Percentiles rank a stretch among this genome's conserved stretches.
phyloP scores from a whole-genome alignment of 2,888 invertebrate species.

The Ganaspis brasiliensis region DNA sequence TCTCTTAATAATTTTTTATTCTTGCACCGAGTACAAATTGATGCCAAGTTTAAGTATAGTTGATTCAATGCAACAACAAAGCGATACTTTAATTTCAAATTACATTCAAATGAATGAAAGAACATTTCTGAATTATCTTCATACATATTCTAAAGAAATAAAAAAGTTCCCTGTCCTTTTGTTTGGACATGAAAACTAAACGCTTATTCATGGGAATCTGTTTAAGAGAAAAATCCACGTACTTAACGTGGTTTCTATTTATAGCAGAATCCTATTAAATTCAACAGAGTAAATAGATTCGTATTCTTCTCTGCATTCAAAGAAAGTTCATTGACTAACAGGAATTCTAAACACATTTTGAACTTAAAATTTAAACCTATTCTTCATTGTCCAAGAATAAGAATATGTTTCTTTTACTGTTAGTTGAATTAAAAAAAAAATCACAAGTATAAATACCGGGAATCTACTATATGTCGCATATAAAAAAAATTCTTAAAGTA shows the following conservation, averaged over 20 bases:
- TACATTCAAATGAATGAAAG: neutral
- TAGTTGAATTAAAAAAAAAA: neutral
- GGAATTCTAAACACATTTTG: neutral
- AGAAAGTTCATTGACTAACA: constrained; percentile 11
- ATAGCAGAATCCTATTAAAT: neutral
- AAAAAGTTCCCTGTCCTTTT: neutral
- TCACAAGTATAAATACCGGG: too few relatives aligned
- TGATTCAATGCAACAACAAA: too few relatives aligned
- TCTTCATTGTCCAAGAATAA: constrained; percentile 2
- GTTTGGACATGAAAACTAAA: constrained; percentile 22
- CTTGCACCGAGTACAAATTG: too few relatives aligned
- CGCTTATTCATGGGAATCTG: neutral
- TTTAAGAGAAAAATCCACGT: constrained; percentile 10
- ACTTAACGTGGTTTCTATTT: constrained; percentile 11
- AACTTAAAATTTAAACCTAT: neutral
- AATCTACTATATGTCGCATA: too few relatives aligned
- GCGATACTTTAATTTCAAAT: too few relatives aligned
- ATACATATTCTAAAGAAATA: neutral
- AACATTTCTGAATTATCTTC: neutral
- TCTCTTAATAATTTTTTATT: too few relatives aligned
- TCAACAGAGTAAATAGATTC: constrained; percentile 4
- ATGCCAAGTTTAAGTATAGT: too few relatives aligned
- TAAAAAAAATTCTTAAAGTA: too few relatives aligned
- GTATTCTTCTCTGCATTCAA: constrained; percentile 13
- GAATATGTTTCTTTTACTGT: neutral